A percentile compares a stretch with the other conserved stretches of the same genome.
These are phyloP conservation scores for Ochropleura leucogaster DNA, from an alignment of 2,888 invertebrate species.

Conservation along the genomic window DNA sequence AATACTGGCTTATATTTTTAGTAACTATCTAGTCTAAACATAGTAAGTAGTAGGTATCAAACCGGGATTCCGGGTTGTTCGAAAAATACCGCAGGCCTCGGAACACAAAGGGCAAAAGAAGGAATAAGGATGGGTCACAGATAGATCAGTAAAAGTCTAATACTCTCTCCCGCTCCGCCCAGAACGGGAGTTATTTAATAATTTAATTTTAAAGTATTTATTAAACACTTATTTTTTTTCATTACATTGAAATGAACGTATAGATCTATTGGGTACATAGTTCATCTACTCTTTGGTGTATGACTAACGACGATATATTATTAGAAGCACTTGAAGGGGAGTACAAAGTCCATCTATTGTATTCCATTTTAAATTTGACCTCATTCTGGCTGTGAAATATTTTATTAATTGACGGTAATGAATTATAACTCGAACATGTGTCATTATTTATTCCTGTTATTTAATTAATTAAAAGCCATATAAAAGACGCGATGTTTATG, in stretches of 20 bases:
- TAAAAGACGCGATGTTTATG: not conserved
- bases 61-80: too few species aligned
- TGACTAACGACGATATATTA: not conserved
- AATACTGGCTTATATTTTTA: constrained; percentile 1
- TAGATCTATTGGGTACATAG: not conserved
- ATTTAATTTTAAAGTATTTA: too few species aligned
- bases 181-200: too few species aligned
- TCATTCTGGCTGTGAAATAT: not conserved
- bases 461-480: constrained; percentile 2
- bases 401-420: not conserved
- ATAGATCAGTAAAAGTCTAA: too few species aligned
- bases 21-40: too few species aligned
- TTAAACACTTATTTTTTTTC: too few species aligned
- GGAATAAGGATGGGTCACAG: too few species aligned
- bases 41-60: too few species aligned
- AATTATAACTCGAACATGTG: not conserved
- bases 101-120: too few species aligned
- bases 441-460: constrained; percentile 18
- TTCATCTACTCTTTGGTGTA: not conserved
- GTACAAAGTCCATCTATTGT: constrained; percentile 1
- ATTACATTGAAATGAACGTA: too few species aligned
- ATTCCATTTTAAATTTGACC: constrained; percentile 16
- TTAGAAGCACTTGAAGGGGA: not conserved
- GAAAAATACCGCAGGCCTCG: too few species aligned
- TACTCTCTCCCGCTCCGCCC: too few species aligned